Percentiles rank a stretch among this genome's conserved stretches.
Conservation (phyloP, 2,797 vertebrate species). For the Sciurus carolinensis region DNA sequence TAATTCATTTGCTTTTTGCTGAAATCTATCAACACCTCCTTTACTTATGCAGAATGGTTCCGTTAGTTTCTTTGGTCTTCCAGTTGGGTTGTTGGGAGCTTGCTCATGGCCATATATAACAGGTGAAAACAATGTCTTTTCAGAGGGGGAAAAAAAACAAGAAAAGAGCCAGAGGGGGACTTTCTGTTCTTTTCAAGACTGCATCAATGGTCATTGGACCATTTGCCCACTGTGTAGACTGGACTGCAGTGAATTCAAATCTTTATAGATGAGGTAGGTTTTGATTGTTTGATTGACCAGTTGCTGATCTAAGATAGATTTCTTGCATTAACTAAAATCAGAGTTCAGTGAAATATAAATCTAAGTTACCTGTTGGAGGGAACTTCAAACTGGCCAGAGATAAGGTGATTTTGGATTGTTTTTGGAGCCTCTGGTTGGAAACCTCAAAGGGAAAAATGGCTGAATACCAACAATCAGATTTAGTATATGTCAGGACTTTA, state of each 20-base stretch:
- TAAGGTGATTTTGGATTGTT: neutral
- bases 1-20: slow-evolving; percentile 79
- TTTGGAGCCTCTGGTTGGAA: neutral
- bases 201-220: neutral
- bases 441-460: neutral
- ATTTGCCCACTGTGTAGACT: neutral
- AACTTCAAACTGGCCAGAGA: slow-evolving; percentile 8
- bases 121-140: slow-evolving; percentile 70
- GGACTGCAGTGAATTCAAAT: neutral
- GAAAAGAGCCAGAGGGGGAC: neutral
- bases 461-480: neutral
- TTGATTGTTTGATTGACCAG: neutral
- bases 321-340: slow-evolving; percentile 6
- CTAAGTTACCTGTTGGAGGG: neutral
- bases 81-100: slow-evolving; percentile 64
- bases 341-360: slow-evolving; percentile 53
- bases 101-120: slow-evolving; percentile 65
- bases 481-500: neutral
- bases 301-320: neutral
- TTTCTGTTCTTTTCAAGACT: slow-evolving; percentile 6
- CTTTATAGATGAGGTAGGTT: slow-evolving; percentile 34
- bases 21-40: slow-evolving; percentile 87
- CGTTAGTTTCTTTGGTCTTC: slow-evolving; percentile 76
- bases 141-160: slow-evolving; percentile 28
- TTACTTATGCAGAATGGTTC: slow-evolving; percentile 59